Percentiles rank a stretch among this genome's conserved stretches.
phyloP scores from a whole-genome alignment of 2,113 vertebrate species.

The Platichthys flesus region DNA sequence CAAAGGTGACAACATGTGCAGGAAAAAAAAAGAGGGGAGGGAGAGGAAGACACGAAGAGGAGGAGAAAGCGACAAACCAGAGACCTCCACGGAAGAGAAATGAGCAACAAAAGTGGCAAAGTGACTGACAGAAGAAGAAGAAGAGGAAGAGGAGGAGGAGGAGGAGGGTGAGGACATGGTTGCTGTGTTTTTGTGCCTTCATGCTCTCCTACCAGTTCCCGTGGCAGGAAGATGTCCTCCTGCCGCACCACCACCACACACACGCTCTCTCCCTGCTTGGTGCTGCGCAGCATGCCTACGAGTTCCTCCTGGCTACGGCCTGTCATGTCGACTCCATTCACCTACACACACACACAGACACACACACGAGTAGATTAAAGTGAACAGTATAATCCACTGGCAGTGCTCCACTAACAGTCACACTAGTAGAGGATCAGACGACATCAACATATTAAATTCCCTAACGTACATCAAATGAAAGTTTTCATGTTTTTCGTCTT shows the following conservation, averaged over 20 bases:
- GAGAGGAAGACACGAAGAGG: neutral
- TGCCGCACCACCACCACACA: slow-evolving; percentile 88
- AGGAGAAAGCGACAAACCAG: neutral
- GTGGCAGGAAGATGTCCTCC: slow-evolving; percentile 91
- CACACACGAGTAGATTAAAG: neutral
- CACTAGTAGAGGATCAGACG: neutral
- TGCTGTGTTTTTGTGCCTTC: slow-evolving; percentile 13
- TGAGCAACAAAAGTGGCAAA: neutral
- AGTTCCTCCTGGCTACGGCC: slow-evolving; percentile 93
- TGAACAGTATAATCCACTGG: neutral
- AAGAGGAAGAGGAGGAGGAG: neutral
- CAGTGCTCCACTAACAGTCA: neutral
- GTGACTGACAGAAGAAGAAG: slow-evolving; percentile 13
- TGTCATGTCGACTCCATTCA: slow-evolving; percentile 92
- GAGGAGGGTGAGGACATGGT: neutral
- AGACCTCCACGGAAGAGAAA: neutral
- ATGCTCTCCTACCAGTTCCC: slow-evolving; percentile 88
- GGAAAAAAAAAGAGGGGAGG: neutral
- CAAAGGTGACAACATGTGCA: slow-evolving; percentile 35
- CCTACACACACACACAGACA: slow-evolving; percentile 77
- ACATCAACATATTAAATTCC: neutral
- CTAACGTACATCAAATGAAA: no score
- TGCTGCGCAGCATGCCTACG: slow-evolving; percentile 94
- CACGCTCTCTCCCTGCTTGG: slow-evolving; percentile 92
- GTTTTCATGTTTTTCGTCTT: no score